Percentiles rank a stretch among this genome's conserved stretches.
Conservation (phyloP, 2,113 vertebrate species). For the Podilymbus podiceps region DNA sequence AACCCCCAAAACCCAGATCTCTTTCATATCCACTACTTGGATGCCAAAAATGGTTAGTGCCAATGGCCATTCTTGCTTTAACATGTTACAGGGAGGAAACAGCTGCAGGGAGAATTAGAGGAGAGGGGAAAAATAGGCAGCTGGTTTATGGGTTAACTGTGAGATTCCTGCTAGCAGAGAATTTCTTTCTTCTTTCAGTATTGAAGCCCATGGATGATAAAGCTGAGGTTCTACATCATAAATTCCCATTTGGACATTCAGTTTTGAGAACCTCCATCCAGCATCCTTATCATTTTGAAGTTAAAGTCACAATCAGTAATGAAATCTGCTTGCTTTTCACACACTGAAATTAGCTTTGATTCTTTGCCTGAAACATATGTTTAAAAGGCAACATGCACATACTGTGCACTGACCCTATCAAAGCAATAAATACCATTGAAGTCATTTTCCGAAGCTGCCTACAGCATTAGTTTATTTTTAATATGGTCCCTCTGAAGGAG, state of each 20-base stretch:
- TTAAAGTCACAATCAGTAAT: slow-evolving; percentile 79
- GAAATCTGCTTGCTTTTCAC: slow-evolving; percentile 80
- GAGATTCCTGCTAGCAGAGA: slow-evolving; percentile 53
- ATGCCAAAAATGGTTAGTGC: slow-evolving; percentile 62
- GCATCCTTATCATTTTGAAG: slow-evolving; percentile 75
- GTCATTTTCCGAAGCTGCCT: slow-evolving; percentile 57
- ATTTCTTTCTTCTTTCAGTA: slow-evolving; percentile 45
- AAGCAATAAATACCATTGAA: slow-evolving; percentile 64
- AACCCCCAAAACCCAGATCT: not conserved
- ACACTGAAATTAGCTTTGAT: slow-evolving; percentile 80
- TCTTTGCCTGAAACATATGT: slow-evolving; percentile 75
- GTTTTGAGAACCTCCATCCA: slow-evolving; percentile 75
- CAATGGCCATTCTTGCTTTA: slow-evolving; percentile 62
- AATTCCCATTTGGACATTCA: slow-evolving; percentile 74
- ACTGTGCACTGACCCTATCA: slow-evolving; percentile 64
- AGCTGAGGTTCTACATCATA: slow-evolving; percentile 76
- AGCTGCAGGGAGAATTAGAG: slow-evolving; percentile 60
- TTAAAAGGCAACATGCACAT: slow-evolving; percentile 72
- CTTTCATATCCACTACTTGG: slow-evolving; percentile 51
- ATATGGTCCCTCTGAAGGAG: slow-evolving; percentile 57
- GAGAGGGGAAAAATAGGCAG: slow-evolving; percentile 30
- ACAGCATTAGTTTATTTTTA: slow-evolving; percentile 59
- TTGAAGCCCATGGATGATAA: slow-evolving; percentile 71
- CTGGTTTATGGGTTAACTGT: slow-evolving; percentile 60
- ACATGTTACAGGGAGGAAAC: slow-evolving; percentile 69